phyloP scores from a whole-genome alignment of 2,888 invertebrate species.

The Aphidoletes aphidimyza region DNA sequence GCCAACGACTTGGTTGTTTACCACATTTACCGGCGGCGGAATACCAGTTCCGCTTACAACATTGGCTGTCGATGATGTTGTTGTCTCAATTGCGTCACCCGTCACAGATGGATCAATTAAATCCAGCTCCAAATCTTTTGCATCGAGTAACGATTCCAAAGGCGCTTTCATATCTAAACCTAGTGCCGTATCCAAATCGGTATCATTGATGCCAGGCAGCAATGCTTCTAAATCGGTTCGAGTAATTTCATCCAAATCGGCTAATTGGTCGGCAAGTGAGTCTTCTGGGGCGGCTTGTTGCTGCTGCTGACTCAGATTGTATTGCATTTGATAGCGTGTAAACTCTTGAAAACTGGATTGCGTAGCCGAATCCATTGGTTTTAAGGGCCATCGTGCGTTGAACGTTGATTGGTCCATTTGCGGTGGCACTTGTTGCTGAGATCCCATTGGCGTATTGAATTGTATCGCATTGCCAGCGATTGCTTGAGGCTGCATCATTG shows the following conservation, averaged over 20 bases:
- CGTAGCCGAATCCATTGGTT: conserved; percentile 73
- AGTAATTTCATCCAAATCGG: conserved; percentile 64
- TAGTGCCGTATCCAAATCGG: conserved; percentile 68
- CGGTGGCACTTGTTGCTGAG: conserved; percentile 59
- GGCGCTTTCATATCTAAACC: conserved; percentile 65
- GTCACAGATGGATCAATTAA: conserved; percentile 68
- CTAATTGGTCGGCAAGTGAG: conserved; percentile 21
- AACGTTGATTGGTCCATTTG: conserved; percentile 58
- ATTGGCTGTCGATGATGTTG: conserved; percentile 36
- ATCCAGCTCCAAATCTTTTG: conserved; percentile 66
- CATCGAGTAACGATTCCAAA: conserved; percentile 65
- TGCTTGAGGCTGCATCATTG: conserved; percentile 54
- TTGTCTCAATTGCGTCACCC: conserved; percentile 61
- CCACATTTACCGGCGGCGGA: conserved; percentile 58
- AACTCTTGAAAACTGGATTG: conserved; percentile 74
- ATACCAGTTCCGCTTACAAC: conserved; percentile 61
- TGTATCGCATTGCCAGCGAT: conserved; percentile 12
- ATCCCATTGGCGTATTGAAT: conserved; percentile 44
- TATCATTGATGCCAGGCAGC: conserved; percentile 72
- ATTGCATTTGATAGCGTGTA: conserved; percentile 73
- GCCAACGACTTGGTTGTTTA: conserved; percentile 55
- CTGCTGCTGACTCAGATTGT: conserved; percentile 70
- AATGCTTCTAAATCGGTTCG: conserved; percentile 74
- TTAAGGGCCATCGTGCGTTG: conserved; percentile 67
- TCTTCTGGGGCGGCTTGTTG: conserved; percentile 59